These are phyloP conservation scores for Anguilla marmorata DNA, from an alignment of 2,797 vertebrate species.

Conservation along the genomic window DNA sequence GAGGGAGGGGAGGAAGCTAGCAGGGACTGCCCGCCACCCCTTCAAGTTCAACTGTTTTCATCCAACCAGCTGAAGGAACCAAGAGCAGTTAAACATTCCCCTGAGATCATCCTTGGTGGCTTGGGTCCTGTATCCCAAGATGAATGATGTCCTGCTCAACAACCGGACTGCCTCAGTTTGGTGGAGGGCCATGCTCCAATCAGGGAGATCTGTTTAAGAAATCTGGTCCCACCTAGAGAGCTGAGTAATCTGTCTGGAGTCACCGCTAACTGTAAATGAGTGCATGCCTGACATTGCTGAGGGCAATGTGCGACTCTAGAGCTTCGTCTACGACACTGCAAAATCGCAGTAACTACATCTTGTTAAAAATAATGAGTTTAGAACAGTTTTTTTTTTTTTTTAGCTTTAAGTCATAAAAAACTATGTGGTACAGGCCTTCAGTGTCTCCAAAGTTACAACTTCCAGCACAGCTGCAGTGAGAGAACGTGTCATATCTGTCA, in stretches of 20 bases:
- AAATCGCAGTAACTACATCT: not conserved
- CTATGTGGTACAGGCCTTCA: too few species aligned
- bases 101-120: not conserved
- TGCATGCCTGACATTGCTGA: not conserved
- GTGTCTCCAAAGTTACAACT: too few species aligned
- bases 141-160: not conserved
- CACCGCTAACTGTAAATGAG: not conserved
- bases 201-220: not conserved
- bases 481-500: too few species aligned
- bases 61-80: constrained; percentile 11
- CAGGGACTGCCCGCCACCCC: constrained; percentile 46
- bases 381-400: not conserved
- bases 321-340: not conserved
- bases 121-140: not conserved
- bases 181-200: not conserved
- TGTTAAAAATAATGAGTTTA: not conserved
- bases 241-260: not conserved
- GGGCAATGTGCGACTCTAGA: not conserved
- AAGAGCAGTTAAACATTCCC: not conserved
- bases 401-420: too few species aligned
- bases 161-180: not conserved
- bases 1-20: constrained; percentile 57
- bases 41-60: constrained; percentile 46
- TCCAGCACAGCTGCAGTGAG: too few species aligned
- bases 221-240: not conserved